Base-by-base conservation (phyloP, 2,113 vertebrate genomes). In the Heloderma charlesbogerti region DNA sequence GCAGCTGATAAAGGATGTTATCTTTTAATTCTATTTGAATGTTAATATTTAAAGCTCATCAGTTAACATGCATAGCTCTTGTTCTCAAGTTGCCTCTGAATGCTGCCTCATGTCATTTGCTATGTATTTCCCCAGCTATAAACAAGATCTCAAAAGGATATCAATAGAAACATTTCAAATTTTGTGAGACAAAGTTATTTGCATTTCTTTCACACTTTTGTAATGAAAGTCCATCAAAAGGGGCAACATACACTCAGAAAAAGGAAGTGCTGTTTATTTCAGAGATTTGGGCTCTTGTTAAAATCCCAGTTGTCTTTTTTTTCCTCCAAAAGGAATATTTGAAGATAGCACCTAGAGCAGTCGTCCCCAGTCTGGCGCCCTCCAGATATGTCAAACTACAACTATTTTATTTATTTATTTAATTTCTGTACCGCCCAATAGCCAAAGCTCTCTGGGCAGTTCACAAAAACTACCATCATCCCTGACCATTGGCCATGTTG, bases 1-100 rank as follows among this genome's bases (percentile, higher is more conserved):
- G 66, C 86, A 89, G 83, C 89, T 92, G 88, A 90, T 95, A 85
- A 95, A 91, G 90, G 80, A 0, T 12, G 5, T 71, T 71, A 72
- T 51, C 12, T 86, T 74, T n/a, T 40, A 48, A 37, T 34, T 57
- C 12, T 37, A 18, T 74, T 54, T 74, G 45, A 54, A 74, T 37
- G 34, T 31, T 43, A 67, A 67, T 27, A 34, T 54, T 74, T 86
- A 45, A 85, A 86, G 16, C 4, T 48, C 43, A 40, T 16, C 25
- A 12, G 20, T 66, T 15, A 66, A 3, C 20, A n/a, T n/a, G 31
- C 29, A 10, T 22, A 60, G 66, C 25, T 63, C 60, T 60, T 57
- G n/a, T 82, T 84, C 25, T 84, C n/a, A 63, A 79, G 45, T 66
- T 84, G 57, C 81, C 22, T 13, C 75, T 43, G n/a, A 75, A 27